A percentile compares a stretch with the other conserved stretches of the same genome.
Evolutionary conservation across 2,888 invertebrate genomes (phyloP).

Genomic region (Dermolepida albohirtum): DNA sequence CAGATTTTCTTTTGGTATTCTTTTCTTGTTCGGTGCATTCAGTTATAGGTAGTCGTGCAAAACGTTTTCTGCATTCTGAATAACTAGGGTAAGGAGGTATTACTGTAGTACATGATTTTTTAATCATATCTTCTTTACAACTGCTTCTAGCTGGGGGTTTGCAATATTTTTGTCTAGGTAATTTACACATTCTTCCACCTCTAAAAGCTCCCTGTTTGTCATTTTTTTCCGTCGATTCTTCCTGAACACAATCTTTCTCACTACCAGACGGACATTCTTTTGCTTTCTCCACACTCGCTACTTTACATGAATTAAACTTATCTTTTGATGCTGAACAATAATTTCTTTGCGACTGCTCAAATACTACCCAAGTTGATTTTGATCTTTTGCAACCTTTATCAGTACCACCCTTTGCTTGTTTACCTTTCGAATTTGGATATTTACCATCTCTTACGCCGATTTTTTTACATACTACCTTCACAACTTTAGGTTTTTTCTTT

Average conservation of each 20-base stretch:
- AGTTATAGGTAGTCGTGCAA: constrained; percentile 41
- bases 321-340: too few relatives aligned
- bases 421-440: not conserved
- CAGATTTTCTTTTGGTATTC: constrained; percentile 14
- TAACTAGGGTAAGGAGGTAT: constrained; percentile 48
- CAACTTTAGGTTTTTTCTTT: constrained; percentile 35
- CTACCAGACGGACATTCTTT: not conserved
- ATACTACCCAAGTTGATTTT: not conserved
- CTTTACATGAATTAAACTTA: not conserved
- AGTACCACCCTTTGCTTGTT: too few relatives aligned
- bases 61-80: constrained; percentile 46
- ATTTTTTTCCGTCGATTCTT: constrained; percentile 4
- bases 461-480: constrained; percentile 28
- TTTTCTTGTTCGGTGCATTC: constrained; percentile 44
- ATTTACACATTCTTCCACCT: constrained; percentile 9
- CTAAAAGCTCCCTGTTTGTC: not conserved
- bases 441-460: constrained; percentile 7
- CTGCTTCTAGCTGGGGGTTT: constrained; percentile 35
- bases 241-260: constrained; percentile 7
- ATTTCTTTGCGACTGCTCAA: too few relatives aligned
- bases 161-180: constrained; percentile 37
- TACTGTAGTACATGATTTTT: constrained; percentile 40
- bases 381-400: constrained; percentile 4
- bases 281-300: constrained; percentile 1
- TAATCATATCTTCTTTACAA: constrained; percentile 22